phyloP scores from a whole-genome alignment of 1,140 invertebrate genomes.

The Phenacoccus solenopsis region DNA sequence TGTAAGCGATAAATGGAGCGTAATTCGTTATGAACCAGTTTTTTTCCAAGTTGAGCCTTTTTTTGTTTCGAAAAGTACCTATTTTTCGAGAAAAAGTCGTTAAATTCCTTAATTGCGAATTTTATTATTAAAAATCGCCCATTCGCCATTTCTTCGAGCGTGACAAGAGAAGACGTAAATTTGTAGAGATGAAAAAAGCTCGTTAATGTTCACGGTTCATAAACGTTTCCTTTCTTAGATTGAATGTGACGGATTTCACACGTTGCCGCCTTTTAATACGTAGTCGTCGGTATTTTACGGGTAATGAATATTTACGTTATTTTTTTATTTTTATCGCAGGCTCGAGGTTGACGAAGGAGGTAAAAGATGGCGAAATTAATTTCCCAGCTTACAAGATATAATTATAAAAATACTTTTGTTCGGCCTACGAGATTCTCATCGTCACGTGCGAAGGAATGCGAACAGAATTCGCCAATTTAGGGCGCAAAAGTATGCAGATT shows the following conservation, averaged over 20 bases:
- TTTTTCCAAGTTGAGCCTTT: background rate
- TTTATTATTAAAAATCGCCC: background rate
- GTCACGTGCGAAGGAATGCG: background rate
- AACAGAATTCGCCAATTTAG: background rate
- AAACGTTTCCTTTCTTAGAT: slow-evolving; percentile 7
- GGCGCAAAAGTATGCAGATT: background rate
- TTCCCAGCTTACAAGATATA: too few relatives aligned
- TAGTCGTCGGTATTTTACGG: background rate
- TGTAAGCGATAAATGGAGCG: slow-evolving; percentile 7
- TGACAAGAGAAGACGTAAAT: background rate
- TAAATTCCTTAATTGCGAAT: background rate
- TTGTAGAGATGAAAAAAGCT: background rate
- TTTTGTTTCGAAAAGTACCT: background rate
- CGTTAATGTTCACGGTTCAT: slow-evolving; percentile 10
- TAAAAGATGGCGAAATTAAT: too few relatives aligned
- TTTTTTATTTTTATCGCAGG: background rate
- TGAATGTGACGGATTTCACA: background rate
- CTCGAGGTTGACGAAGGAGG: background rate
- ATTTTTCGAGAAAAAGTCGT: background rate
- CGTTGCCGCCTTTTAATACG: background rate
- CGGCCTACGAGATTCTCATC: background rate
- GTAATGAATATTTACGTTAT: background rate
- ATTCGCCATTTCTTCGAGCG: background rate
- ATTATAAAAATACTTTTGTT: too few relatives aligned
- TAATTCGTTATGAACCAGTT: slow-evolving; percentile 15